Base-by-base conservation (phyloP, 2,113 vertebrate species). In the Sitta europaea region DNA sequence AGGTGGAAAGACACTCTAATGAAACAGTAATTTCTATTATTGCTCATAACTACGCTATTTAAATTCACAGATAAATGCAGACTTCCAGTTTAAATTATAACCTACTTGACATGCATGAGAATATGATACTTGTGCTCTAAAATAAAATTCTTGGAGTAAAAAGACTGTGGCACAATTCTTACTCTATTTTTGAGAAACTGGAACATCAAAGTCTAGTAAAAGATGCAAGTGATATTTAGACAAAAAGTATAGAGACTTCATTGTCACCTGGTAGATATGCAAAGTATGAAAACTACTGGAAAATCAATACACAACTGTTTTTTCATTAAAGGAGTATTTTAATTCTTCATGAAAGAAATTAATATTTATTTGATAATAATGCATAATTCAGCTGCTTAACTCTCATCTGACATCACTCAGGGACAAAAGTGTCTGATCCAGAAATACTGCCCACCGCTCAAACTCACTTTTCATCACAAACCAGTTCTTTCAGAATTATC, bases 101-200 rank as follows among this genome's bases (percentile, higher is more conserved):
- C 19, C 36, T 68, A 40, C 40, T 55, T 77, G 75, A 81, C 61
- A 36, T 21, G 21, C 38, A 74, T 16, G 55, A 67, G 82, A 70
- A 50, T 85, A 51, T 9, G 7, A 70, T 87, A 98, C 97, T 98
- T 82, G 83, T 98, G 86, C 94, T 98, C 18, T 97, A 97, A 63
- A 98, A 98, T 80, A 98, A 98, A 45, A 98, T 98, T 51, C 96
- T 98, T 51, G 93, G 96, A 21, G 97, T 98, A 48, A 98, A 98
- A 28, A 51, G 36, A 40, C n/a, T 68, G 19, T 55, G 62, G 28
- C 97, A 9, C 98, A 86, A 98, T 97, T 88, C 97, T 98, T 23
- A 97, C 95, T 33, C 97, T 98, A 27, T 98, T 98, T 95, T 98
- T 98, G 48, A 98, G 92, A 90, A 98, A 98, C 95, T 93, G 87